These are phyloP conservation scores for Crambe crambe DNA, from an alignment of 37 sponge, comb jelly and placozoan species.

Conservation along the genomic window DNA sequence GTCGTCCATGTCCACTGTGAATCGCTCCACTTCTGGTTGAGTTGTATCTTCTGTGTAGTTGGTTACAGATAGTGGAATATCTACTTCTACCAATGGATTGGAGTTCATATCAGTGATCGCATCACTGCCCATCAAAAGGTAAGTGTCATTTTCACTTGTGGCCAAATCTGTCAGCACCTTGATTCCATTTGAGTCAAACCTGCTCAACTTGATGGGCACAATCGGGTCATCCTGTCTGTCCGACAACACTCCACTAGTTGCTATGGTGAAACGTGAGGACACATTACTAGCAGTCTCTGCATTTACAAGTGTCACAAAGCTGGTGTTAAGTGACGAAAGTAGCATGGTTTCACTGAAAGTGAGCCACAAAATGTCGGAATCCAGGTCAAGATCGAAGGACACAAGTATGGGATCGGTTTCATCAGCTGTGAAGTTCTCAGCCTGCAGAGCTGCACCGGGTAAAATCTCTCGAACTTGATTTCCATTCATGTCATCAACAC, in stretches of 20 bases:
- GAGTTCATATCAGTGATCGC: conserved; percentile 80
- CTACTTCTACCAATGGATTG: conserved; percentile 45
- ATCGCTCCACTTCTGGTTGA: conserved; percentile 55
- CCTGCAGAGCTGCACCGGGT: conserved; percentile 49
- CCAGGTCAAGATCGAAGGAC: conserved; percentile 71
- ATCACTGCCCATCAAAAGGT: conserved; percentile 41
- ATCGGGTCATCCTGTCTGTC: conserved; percentile 67
- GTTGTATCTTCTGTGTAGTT: conserved; percentile 73
- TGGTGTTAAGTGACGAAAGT: conserved; percentile 36
- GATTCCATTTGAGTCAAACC: conserved; percentile 77
- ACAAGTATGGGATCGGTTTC: conserved; percentile 58
- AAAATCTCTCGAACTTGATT: conserved; percentile 51
- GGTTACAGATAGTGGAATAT: conserved; percentile 26
- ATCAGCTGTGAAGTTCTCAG: conserved; percentile 62
- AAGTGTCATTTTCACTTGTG: conserved; percentile 66
- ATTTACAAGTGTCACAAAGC: conserved; percentile 44
- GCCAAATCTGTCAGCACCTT: conserved; percentile 75
- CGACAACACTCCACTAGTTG: conserved; percentile 34
- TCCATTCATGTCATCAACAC: conserved; percentile 78
- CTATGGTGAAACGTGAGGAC: conserved; percentile 35
- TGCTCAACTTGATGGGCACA: conserved; percentile 56
- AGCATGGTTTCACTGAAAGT: conserved; percentile 81
- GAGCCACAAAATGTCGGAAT: conserved; percentile 64
- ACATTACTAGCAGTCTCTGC: not conserved
- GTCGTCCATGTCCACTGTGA: conserved; percentile 79